Evolutionary conservation across 2,888 invertebrate genomes (phyloP).

Genomic region (Ectobius pallidus): DNA sequence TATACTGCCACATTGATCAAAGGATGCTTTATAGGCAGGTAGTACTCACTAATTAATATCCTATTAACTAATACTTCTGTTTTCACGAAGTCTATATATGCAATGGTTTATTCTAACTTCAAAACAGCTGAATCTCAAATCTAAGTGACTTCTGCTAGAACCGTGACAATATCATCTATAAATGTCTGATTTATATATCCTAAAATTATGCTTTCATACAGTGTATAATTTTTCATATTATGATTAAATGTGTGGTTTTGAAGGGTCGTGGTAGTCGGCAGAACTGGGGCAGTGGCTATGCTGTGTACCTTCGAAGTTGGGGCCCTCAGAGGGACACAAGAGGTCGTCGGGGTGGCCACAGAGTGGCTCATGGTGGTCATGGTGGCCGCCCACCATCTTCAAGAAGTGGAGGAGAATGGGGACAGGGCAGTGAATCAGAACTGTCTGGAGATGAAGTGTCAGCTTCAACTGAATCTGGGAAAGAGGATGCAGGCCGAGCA

Average conservation of each 20-base stretch:
- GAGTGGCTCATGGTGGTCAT: constrained; percentile 49
- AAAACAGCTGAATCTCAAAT: too few relatives aligned
- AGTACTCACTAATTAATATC: too few relatives aligned
- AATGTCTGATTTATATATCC: too few relatives aligned
- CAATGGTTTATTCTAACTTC: too few relatives aligned
- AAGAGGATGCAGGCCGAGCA: constrained; percentile 64
- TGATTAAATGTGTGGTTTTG: background rate
- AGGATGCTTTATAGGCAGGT: too few relatives aligned
- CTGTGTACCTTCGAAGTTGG: constrained; percentile 36
- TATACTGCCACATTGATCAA: too few relatives aligned
- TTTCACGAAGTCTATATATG: too few relatives aligned
- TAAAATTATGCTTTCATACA: too few relatives aligned
- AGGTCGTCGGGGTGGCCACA: constrained; percentile 51
- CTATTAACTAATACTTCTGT: too few relatives aligned
- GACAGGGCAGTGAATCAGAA: constrained; percentile 72
- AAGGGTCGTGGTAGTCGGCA: constrained; percentile 40
- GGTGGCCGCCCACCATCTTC: constrained; percentile 51
- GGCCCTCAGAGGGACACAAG: constrained; percentile 57
- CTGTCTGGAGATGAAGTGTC: constrained; percentile 74
- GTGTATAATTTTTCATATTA: too few relatives aligned
- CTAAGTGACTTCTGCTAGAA: too few relatives aligned
- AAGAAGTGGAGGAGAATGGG: constrained; percentile 57
- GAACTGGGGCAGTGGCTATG: constrained; percentile 37
- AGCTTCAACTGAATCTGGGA: constrained; percentile 61
- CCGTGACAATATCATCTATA: too few relatives aligned